phyloP scores from a whole-genome alignment of 2,888 invertebrate genomes.

The Alloscopus bannaensis region DNA sequence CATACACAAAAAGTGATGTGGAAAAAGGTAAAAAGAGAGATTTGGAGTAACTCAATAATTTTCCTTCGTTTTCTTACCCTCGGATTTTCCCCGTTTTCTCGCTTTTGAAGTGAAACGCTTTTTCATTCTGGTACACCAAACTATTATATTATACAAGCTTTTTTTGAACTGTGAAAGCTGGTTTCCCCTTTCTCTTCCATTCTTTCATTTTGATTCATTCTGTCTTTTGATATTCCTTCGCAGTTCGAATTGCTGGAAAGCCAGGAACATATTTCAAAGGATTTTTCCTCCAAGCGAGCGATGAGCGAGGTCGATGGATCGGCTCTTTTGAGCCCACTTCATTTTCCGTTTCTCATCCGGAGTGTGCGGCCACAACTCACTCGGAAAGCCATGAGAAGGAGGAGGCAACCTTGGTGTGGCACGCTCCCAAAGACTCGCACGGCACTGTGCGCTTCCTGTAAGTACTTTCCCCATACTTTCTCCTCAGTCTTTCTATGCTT shows the following conservation, averaged over 20 bases:
- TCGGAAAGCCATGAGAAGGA: constrained; percentile 72
- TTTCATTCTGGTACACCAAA: not conserved
- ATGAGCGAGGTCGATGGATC: constrained; percentile 71
- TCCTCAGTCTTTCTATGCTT: constrained; percentile 8
- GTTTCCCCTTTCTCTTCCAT: not conserved
- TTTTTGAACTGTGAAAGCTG: not conserved
- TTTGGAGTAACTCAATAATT: constrained; percentile 15
- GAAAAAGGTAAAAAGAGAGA: constrained; percentile 1
- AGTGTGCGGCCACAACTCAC: constrained; percentile 68
- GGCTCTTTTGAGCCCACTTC: constrained; percentile 71
- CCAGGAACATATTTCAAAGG: constrained; percentile 72
- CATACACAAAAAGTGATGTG: too few relatives aligned
- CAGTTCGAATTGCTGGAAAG: constrained; percentile 70
- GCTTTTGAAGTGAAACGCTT: constrained; percentile 12
- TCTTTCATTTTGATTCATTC: constrained; percentile 23
- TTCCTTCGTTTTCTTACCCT: not conserved
- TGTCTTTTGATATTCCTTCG: not conserved
- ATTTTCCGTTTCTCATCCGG: constrained; percentile 72
- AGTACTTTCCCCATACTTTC: constrained; percentile 51
- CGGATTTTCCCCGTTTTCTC: too few relatives aligned
- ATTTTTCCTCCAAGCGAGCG: constrained; percentile 72
- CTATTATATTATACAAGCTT: not conserved
- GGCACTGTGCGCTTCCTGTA: constrained; percentile 72
- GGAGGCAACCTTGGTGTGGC: constrained; percentile 71
- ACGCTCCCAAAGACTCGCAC: constrained; percentile 65